Percentiles rank a stretch among this genome's conserved stretches.
phyloP scores from a whole-genome alignment of 2,888 invertebrate species.

The Protonemura montana region DNA sequence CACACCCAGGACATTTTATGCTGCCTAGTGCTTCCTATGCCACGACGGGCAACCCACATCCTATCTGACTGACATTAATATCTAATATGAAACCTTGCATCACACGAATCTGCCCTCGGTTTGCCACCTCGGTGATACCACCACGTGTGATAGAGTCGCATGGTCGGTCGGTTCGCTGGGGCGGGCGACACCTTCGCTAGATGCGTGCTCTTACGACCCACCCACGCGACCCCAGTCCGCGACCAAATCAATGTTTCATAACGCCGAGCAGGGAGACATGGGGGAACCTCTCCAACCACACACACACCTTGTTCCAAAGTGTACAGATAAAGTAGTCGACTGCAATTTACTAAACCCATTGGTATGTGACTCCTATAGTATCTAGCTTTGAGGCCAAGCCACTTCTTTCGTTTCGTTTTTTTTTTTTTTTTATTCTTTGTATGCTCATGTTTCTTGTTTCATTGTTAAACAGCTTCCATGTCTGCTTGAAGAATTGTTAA shows the following conservation, averaged over 20 bases:
- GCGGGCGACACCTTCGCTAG: not conserved
- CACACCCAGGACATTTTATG: not conserved
- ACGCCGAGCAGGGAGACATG: not conserved
- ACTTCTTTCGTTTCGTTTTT: not conserved
- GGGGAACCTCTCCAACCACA: not conserved
- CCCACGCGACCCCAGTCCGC: not conserved
- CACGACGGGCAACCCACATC: not conserved
- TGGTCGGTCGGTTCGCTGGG: not conserved
- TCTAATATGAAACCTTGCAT: slow-evolving; percentile 34
- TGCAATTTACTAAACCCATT: not conserved
- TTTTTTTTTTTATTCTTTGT: not conserved
- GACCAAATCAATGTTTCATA: slow-evolving; percentile 38
- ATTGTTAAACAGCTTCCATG: slow-evolving; percentile 19
- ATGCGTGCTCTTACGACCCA: not conserved
- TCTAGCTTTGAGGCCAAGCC: not conserved
- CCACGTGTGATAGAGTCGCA: not conserved
- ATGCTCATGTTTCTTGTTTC: slow-evolving; percentile 12
- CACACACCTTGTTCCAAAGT: not conserved
- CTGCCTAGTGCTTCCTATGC: not conserved
- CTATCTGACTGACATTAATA: slow-evolving; percentile 26
- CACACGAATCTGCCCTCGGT: not conserved
- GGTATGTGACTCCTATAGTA: not conserved
- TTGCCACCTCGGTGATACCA: not conserved
- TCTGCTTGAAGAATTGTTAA: slow-evolving; percentile 15
- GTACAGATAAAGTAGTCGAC: not conserved